Base-by-base conservation (phyloP, 2,113 vertebrate species). In the Australoheros scitulus region DNA sequence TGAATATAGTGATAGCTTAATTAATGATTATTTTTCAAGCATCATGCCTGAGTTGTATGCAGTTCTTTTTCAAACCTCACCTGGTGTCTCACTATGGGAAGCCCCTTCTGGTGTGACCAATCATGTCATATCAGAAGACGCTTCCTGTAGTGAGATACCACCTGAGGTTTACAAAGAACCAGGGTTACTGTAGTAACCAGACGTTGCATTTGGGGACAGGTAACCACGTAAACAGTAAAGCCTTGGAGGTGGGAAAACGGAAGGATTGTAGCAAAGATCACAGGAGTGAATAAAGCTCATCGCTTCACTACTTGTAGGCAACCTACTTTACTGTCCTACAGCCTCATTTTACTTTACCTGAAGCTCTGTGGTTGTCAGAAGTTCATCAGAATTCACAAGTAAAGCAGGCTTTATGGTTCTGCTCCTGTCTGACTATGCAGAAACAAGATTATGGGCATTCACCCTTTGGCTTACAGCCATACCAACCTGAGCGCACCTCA, bases 191-290 rank as follows among this genome's bases (percentile, higher is more conserved):
- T 65, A 41, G 61, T 65, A 65, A 65, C 36, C 63, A 65, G 41
- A 65, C 41, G 63, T 14, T 43, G 43, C 4, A 65, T 65, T 65
- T 43, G 0, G 13, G 0, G 38, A 43, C 38, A 43, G 14, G 7
- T 17, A 2, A 38, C 15, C 24, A n/a, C 43, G 24, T 43, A 43
- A 43, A 38, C 36, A 38, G 36, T 38, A 38, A 38, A 38, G 8
- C 13, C 15, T 65, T 2, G n/a, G 38, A 41, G 38, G 63, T 26
- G 63, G 63, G 63, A 26, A 43, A 26, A 68, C 3, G 15, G 17
- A 0, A 47, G 24, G 24, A 47, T 15, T 41, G 43, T 18, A 26
- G 38, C 63, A 68, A 11, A 68, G 38, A 22, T 18, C 38, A 0
- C 24, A 68, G 64, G 24, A 47, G 22, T 26, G 22, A 11, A 47